Evolutionary conservation across 2,113 vertebrate species (phyloP), one percentile per base, ranked within the genome.

Genomic region (Megaceryle maxima): DNA sequence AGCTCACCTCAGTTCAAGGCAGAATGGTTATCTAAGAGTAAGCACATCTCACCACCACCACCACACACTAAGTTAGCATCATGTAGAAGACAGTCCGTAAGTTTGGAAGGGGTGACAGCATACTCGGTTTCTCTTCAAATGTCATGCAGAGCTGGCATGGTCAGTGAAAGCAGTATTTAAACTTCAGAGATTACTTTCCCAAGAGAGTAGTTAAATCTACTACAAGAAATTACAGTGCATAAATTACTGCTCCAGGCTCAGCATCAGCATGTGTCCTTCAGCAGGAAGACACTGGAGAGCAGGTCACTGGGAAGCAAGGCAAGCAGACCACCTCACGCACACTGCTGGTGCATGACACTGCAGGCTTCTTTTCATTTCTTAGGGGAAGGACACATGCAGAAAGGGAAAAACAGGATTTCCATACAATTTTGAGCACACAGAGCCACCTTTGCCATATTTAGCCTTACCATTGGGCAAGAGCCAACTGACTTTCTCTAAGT

Each of bases 391-490:
- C 26, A 81, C 88, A 74, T 90, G 95, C 86, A 84, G 39, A 93
- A 95, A 79, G 81, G 66, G 70, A 91, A 96, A 90, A 57, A n/a
- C 55, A 94, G 92, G 73, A 64, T 69, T 91, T 95, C 95, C 88
- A 86, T 56, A 83, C 50, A 19, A 66, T 37, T 86, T 33, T 48
- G 83, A 95, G 88, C 66, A 80, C 95, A 69, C 92, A 56, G 67
- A 92, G 83, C 82, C 35, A 2, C 92, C 80, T 95, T 92, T 74
- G 88, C 81, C 93, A 9, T 84, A 78, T 83, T 92, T 55, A 83
- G 79, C 91, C 97, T 97, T 95, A 97, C 94, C 94, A 70, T 3
- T 21, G 83, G 87, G 77, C 53, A 91, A 95, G 41, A 89, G 56
- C 79, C 72, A 91, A 95, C 69, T 95, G 87, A 94, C 22, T 82